phyloP scores from a whole-genome alignment of 2,113 vertebrate genomes.

The Melanostigma gelatinosum region DNA sequence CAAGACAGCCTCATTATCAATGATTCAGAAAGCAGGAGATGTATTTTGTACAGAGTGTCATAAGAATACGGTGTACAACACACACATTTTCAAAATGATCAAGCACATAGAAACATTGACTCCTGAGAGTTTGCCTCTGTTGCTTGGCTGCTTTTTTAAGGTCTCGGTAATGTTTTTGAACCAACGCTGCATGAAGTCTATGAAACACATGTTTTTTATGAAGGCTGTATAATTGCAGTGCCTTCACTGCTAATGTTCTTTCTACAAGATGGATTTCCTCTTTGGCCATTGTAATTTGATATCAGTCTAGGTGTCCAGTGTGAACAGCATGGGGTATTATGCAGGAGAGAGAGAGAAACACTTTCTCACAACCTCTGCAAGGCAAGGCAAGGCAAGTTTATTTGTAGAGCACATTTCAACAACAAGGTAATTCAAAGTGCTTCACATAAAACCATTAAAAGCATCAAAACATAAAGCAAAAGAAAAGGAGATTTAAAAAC shows the following conservation, averaged over 20 bases:
- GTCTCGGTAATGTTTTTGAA: not conserved
- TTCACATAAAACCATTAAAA: too few relatives aligned
- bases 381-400: too few relatives aligned
- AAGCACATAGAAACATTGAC: conserved; percentile 1
- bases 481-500: too few relatives aligned
- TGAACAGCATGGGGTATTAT: conserved; percentile 49
- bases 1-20: conserved; percentile 3
- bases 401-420: too few relatives aligned
- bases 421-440: too few relatives aligned
- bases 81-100: not conserved
- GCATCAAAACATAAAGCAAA: too few relatives aligned
- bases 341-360: conserved; percentile 14
- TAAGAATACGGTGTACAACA: not conserved
- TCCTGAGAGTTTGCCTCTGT: not conserved
- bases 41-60: conserved; percentile 1
- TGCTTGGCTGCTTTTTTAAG: not conserved
- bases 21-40: conserved; percentile 13
- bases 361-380: conserved; percentile 40
- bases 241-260: not conserved
- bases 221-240: not conserved
- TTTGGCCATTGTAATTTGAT: not conserved
- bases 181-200: not conserved
- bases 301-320: conserved; percentile 45
- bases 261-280: conserved; percentile 1
- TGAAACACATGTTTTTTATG: too few relatives aligned